These are phyloP conservation scores for Chymomyza costata DNA, from an alignment of 1,140 invertebrate species.

Conservation along the genomic window DNA sequence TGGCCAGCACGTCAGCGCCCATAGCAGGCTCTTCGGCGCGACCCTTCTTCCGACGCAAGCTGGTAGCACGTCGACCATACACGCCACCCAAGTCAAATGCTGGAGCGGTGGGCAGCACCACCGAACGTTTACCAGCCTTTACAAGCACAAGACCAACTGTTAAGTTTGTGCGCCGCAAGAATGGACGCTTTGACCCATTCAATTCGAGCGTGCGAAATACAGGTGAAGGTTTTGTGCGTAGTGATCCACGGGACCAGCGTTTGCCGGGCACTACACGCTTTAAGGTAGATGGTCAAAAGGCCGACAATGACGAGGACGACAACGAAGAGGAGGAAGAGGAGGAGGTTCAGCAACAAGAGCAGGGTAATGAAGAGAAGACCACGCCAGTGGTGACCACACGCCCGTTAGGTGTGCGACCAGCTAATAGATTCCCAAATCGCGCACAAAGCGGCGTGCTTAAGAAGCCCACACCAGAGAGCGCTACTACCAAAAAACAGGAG, in stretches of 20 bases:
- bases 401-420: slow-evolving; percentile 16
- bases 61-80: slow-evolving; percentile 56
- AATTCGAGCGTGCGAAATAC: slow-evolving; percentile 55
- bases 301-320: slow-evolving; percentile 14
- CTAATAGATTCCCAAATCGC: slow-evolving; percentile 40
- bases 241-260: slow-evolving; percentile 45
- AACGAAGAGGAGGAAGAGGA: slow-evolving; percentile 76
- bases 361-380: slow-evolving; percentile 5
- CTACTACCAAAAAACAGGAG: slow-evolving; percentile 1
- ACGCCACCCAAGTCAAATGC: slow-evolving; percentile 1
- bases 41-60: slow-evolving; percentile 57
- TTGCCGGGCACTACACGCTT: slow-evolving; percentile 54
- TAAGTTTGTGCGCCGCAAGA: slow-evolving; percentile 65
- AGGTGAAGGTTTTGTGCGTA: slow-evolving; percentile 61
- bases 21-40: slow-evolving; percentile 12
- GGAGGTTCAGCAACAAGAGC: slow-evolving; percentile 75
- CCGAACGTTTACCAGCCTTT: slow-evolving; percentile 15
- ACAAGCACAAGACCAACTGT: slow-evolving; percentile 39
- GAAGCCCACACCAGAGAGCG: not conserved
- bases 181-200: slow-evolving; percentile 63
- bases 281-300: slow-evolving; percentile 15
- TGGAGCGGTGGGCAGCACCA: slow-evolving; percentile 10
- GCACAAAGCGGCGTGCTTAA: slow-evolving; percentile 24
- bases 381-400: slow-evolving; percentile 12
- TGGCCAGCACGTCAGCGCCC: not conserved